Conservation (phyloP, 2,888 invertebrate genomes). For the Diogma glabrata region DNA sequence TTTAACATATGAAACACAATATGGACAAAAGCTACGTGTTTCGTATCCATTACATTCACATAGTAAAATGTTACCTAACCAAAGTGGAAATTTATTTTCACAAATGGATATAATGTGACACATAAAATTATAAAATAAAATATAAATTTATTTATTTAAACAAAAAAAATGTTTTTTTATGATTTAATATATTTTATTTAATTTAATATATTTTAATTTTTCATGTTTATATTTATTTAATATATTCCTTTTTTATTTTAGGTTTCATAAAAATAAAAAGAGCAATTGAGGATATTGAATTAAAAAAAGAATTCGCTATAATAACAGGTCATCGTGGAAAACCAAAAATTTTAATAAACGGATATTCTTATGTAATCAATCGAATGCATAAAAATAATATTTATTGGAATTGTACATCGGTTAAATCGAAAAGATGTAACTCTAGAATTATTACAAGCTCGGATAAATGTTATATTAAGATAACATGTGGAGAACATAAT, state of each 20-base stretch:
- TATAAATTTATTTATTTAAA: too few relatives aligned
- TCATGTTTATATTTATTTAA: too few relatives aligned
- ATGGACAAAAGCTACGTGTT: neutral
- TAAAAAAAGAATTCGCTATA: too few relatives aligned
- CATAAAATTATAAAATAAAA: too few relatives aligned
- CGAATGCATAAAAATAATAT: conserved; percentile 23
- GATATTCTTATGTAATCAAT: conserved; percentile 25
- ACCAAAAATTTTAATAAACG: conserved; percentile 25
- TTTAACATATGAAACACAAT: neutral
- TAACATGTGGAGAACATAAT: conserved; percentile 23
- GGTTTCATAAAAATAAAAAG: too few relatives aligned
- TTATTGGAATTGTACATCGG: conserved; percentile 27
- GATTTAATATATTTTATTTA: too few relatives aligned
- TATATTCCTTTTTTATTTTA: too few relatives aligned
- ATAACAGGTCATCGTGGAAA: conserved; percentile 26
- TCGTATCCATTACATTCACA: conserved; percentile 3
- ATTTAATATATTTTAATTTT: too few relatives aligned
- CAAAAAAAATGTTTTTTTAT: too few relatives aligned
- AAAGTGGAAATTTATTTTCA: neutral
- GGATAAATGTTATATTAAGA: conserved; percentile 20
- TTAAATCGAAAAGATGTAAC: conserved; percentile 24
- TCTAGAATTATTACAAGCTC: conserved; percentile 22
- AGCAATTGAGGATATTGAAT: too few relatives aligned
- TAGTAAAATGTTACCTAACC: neutral
- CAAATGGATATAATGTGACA: neutral